phyloP scores from a whole-genome alignment of 2,888 invertebrate genomes.

The Unio pictorum region DNA sequence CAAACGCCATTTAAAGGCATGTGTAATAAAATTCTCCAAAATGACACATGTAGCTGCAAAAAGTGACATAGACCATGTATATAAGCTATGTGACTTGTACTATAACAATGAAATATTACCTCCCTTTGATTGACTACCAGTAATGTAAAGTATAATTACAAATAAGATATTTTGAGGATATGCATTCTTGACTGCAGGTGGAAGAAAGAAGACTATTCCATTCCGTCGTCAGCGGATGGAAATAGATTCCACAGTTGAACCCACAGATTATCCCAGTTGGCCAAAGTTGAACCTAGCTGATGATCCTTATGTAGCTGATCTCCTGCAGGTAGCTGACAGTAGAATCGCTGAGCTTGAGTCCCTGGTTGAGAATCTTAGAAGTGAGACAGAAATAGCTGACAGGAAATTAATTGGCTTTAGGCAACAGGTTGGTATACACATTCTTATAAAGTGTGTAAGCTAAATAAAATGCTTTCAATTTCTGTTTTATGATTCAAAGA shows the following conservation, averaged over 20 bases:
- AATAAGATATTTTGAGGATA: too few species aligned
- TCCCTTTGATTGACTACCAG: too few species aligned
- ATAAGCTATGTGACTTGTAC: too few species aligned
- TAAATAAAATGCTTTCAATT: neutral
- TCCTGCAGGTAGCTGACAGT: slow-evolving; percentile 69
- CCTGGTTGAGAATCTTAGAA: slow-evolving; percentile 48
- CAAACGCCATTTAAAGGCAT: too few species aligned
- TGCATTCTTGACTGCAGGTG: slow-evolving; percentile 49
- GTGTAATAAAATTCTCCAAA: too few species aligned
- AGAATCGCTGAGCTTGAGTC: slow-evolving; percentile 64
- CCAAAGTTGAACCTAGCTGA: slow-evolving; percentile 47
- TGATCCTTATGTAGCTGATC: slow-evolving; percentile 69
- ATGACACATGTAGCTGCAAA: too few species aligned
- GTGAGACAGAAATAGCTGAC: slow-evolving; percentile 63
- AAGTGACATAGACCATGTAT: too few species aligned
- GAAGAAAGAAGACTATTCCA: slow-evolving; percentile 70
- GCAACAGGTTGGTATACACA: slow-evolving; percentile 62
- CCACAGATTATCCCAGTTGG: slow-evolving; percentile 31
- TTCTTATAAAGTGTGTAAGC: neutral
- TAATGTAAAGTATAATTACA: too few species aligned
- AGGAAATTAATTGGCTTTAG: slow-evolving; percentile 65
- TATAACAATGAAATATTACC: neutral
- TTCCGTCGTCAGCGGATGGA: slow-evolving; percentile 72
- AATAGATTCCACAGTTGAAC: slow-evolving; percentile 66
- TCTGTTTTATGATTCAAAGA: neutral